Evolutionary conservation across 1,140 invertebrate species (phyloP).

Genomic region (Ceratosolen solmsi): DNA sequence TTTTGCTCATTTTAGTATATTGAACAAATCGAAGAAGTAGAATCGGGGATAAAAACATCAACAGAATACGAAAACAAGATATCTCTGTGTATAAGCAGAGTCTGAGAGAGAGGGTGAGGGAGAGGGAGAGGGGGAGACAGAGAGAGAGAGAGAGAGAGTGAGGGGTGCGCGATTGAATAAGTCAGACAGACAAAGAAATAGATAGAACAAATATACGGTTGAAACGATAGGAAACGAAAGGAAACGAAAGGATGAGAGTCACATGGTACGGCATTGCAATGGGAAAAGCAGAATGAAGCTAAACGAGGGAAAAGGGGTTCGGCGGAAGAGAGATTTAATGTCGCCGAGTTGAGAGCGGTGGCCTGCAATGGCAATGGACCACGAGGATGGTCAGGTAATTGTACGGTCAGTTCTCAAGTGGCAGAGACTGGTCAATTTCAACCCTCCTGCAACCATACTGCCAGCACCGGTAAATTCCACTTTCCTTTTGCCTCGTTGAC

Average conservation of each 20-base stretch:
- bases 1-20: background rate
- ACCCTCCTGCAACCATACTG: background rate
- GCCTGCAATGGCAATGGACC: conserved; percentile 26
- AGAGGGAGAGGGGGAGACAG: background rate
- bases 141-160: background rate
- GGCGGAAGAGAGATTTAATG: conserved; percentile 43
- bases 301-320: conserved; percentile 41
- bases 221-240: background rate
- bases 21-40: background rate
- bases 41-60: conserved; percentile 28
- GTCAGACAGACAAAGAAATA: too few relatives aligned
- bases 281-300: conserved; percentile 18
- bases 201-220: background rate
- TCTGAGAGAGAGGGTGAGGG: too few relatives aligned
- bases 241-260: background rate
- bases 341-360: conserved; percentile 10
- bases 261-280: background rate
- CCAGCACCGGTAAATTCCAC: conserved; percentile 30
- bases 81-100: background rate
- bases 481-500: conserved; percentile 30
- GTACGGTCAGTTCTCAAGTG: conserved; percentile 49
- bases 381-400: conserved; percentile 46
- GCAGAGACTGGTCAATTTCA: conserved; percentile 48
- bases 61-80: conserved; percentile 34
- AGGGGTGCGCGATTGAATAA: too few relatives aligned